phyloP scores from a whole-genome alignment of 2,797 vertebrate species.

The Amblyopsis hoosieri region DNA sequence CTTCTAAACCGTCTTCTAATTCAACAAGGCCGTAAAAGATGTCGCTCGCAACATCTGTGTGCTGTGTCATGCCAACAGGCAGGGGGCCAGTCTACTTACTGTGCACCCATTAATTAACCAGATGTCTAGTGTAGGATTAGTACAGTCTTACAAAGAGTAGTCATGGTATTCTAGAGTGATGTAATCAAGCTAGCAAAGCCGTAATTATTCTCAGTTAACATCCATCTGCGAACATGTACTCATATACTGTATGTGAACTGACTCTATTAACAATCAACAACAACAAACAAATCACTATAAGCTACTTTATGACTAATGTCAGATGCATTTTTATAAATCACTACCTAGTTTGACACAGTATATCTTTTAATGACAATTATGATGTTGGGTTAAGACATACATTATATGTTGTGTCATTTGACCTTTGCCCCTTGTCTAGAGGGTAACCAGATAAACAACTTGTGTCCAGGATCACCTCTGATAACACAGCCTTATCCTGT shows the following conservation, averaged over 20 bases:
- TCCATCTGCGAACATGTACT: too few species aligned
- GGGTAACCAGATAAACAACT: conserved; percentile 88
- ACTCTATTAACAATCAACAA: too few species aligned
- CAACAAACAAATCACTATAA: too few species aligned
- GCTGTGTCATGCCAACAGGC: conserved; percentile 65
- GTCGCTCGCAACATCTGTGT: conserved; percentile 72
- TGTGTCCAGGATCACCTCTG: conserved; percentile 84
- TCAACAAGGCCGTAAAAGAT: conserved; percentile 39
- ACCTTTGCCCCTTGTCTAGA: conserved; percentile 73
- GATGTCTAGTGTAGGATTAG: conserved; percentile 76
- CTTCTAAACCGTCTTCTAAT: conserved; percentile 33
- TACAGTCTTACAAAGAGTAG: conserved; percentile 59
- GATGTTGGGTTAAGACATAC: too few species aligned
- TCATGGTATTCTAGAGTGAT: conserved; percentile 59
- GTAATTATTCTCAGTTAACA: conserved; percentile 23
- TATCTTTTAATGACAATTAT: too few species aligned
- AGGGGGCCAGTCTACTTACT: conserved; percentile 65
- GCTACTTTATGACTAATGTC: neutral
- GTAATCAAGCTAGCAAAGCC: conserved; percentile 24
- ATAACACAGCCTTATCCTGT: conserved; percentile 88
- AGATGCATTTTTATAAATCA: too few species aligned
- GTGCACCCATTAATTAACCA: conserved; percentile 75
- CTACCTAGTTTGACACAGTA: too few species aligned
- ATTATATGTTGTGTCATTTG: conserved; percentile 1
- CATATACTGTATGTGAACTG: too few species aligned